Evolutionary conservation across 1,140 invertebrate species (phyloP).

Genomic region (Listronotus bonariensis): DNA sequence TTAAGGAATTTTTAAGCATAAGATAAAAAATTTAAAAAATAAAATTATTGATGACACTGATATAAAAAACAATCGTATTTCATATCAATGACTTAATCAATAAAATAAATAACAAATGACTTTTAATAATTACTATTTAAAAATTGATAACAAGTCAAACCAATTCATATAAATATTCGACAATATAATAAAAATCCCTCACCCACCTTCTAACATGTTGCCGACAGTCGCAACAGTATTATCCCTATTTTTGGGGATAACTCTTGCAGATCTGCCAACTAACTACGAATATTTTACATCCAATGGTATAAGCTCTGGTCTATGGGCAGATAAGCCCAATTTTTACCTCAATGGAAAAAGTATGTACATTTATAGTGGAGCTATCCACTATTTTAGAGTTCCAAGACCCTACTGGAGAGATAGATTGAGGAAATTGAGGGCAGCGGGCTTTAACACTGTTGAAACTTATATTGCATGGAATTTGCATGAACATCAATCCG

Average conservation of each 20-base stretch:
- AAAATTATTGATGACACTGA: too few relatives aligned
- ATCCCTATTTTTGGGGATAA: neutral
- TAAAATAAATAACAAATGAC: too few relatives aligned
- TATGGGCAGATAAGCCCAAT: conserved; percentile 38
- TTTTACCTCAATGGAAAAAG: conserved; percentile 46
- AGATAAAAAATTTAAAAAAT: too few relatives aligned
- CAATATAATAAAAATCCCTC: too few relatives aligned
- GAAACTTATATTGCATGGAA: conserved; percentile 96
- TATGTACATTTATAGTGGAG: conserved; percentile 63
- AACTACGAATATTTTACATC: conserved; percentile 49
- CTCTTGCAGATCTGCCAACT: conserved; percentile 38
- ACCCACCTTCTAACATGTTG: conserved; percentile 13
- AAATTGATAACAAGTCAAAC: too few relatives aligned
- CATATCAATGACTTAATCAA: too few relatives aligned
- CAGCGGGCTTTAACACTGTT: too few relatives aligned
- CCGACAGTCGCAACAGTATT: neutral
- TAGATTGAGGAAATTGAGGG: conserved; percentile 39
- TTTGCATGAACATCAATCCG: conserved; percentile 73
- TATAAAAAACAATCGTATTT: too few relatives aligned
- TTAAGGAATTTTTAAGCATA: too few relatives aligned
- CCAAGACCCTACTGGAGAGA: conserved; percentile 61
- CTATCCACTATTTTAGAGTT: conserved; percentile 90
- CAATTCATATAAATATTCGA: too few relatives aligned
- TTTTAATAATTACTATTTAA: too few relatives aligned
- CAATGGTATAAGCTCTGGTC: conserved; percentile 40